Percentiles rank a stretch among this genome's conserved stretches.
phyloP scores from a whole-genome alignment of 2,888 invertebrate genomes.

The Hydroisotoma schaefferi region DNA sequence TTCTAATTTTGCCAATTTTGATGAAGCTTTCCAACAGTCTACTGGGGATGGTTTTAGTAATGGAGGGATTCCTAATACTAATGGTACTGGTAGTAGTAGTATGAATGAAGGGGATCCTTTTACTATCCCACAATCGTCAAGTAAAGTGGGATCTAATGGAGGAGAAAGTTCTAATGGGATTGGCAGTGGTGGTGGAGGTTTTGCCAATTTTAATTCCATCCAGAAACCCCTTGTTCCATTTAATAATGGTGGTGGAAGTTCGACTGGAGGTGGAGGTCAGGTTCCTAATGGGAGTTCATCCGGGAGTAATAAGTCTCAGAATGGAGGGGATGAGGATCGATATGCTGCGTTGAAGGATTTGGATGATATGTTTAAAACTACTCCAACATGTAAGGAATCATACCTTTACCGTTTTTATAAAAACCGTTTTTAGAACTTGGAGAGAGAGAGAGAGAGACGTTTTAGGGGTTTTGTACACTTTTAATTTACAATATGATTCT shows the following conservation, averaged over 20 bases:
- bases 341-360: conserved; percentile 94
- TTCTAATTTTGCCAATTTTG: conserved; percentile 45
- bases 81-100: conserved; percentile 11
- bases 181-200: conserved; percentile 16
- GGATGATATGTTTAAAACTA: conserved; percentile 65
- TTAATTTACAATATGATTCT: too few species aligned
- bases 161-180: conserved; percentile 3
- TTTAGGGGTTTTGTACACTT: background rate
- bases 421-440: too few species aligned
- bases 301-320: conserved; percentile 3
- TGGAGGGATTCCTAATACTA: conserved; percentile 7
- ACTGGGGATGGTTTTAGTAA: too few species aligned
- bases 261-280: background rate
- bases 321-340: conserved; percentile 71
- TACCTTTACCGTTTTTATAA: background rate
- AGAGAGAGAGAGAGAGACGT: background rate
- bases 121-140: background rate
- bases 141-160: too few species aligned
- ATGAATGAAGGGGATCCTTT: background rate
- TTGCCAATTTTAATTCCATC: conserved; percentile 38
- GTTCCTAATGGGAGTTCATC: background rate
- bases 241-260: conserved; percentile 13
- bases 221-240: conserved; percentile 36
- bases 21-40: conserved; percentile 45
- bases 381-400: conserved; percentile 7